phyloP scores from a whole-genome alignment of 1,140 invertebrate genomes.

The Eurosta solidaginis region DNA sequence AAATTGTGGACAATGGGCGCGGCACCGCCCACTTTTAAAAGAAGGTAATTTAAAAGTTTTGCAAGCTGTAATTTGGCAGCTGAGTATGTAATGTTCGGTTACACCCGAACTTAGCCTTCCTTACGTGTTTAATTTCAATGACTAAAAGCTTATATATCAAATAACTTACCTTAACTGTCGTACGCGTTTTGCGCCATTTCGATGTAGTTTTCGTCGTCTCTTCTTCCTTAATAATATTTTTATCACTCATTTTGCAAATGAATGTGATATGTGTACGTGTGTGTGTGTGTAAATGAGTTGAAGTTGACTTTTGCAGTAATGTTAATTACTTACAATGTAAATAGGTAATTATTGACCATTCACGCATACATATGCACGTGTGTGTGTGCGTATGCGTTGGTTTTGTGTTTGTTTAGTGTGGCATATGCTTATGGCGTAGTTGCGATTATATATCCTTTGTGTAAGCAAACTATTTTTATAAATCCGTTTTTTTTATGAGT shows the following conservation, averaged over 20 bases:
- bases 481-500: neutral
- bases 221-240: constrained; percentile 46
- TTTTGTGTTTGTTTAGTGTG: neutral
- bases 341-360: too few relatives aligned
- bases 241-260: constrained; percentile 51
- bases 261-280: neutral
- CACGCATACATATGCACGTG: neutral
- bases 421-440: neutral
- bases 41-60: too few relatives aligned
- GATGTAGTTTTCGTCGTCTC: constrained; percentile 51
- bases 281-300: neutral
- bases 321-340: too few relatives aligned
- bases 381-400: neutral
- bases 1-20: too few relatives aligned
- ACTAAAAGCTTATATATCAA: neutral
- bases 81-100: too few relatives aligned
- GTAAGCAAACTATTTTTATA: neutral
- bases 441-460: neutral
- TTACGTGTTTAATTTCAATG: too few relatives aligned
- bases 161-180: constrained; percentile 38
- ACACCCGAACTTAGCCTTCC: too few relatives aligned
- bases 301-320: too few relatives aligned
- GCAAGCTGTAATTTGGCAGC: too few relatives aligned
- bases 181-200: constrained; percentile 55
- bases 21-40: too few relatives aligned